phyloP scores from a whole-genome alignment of 64 coral and sea anemone species.

The Exaiptasia diaphana region DNA sequence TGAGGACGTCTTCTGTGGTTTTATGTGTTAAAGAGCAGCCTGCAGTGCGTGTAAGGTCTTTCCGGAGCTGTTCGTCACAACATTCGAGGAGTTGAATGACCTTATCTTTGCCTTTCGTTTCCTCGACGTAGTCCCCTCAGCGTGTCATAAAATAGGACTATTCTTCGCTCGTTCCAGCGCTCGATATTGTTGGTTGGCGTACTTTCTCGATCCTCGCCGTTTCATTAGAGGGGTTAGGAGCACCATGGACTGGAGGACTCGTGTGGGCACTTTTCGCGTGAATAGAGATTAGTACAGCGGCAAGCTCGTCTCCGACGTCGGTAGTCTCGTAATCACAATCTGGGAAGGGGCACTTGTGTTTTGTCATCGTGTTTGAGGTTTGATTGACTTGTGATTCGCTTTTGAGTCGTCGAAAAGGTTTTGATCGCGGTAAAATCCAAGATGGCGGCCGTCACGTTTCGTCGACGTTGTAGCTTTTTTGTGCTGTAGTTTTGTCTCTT shows the following conservation, averaged over 20 bases:
- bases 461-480: background rate
- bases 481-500: background rate
- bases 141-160: conserved; percentile 43
- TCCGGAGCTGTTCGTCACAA: conserved; percentile 42
- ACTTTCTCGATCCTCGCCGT: conserved; percentile 49
- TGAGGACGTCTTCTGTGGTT: background rate
- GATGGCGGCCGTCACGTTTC: conserved; percentile 24
- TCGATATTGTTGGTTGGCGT: conserved; percentile 21
- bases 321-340: conserved; percentile 9
- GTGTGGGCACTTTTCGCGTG: conserved; percentile 25
- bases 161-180: conserved; percentile 42
- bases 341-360: conserved; percentile 21
- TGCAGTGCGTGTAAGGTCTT: conserved; percentile 29
- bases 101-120: conserved; percentile 53
- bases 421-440: conserved; percentile 22
- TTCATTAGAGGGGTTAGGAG: background rate
- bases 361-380: background rate
- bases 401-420: conserved; percentile 3
- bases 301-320: conserved; percentile 13
- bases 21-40: conserved; percentile 12
- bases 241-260: background rate
- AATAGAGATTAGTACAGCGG: conserved; percentile 21
- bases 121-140: conserved; percentile 22
- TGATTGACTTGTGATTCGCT: background rate
- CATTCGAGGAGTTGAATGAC: conserved; percentile 48